phyloP scores from a whole-genome alignment of 2,113 vertebrate species.

The Percina caprodes region DNA sequence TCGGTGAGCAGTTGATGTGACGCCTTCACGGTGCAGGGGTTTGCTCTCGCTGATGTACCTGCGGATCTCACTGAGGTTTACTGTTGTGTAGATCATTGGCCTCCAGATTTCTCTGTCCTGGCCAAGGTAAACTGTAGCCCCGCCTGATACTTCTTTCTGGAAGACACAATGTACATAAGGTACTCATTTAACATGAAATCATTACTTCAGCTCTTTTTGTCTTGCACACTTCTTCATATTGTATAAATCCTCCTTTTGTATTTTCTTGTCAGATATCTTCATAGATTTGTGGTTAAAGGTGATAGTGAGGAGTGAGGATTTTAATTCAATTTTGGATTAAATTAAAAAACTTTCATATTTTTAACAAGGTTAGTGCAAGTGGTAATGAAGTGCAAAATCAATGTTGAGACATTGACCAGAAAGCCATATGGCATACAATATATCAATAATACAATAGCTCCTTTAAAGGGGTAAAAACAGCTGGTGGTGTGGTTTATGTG shows the following conservation, averaged over 20 bases:
- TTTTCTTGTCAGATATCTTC: not conserved
- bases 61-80: slow-evolving; percentile 75
- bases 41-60: slow-evolving; percentile 57
- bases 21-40: not conserved
- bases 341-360: slow-evolving; percentile 1
- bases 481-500: not conserved
- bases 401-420: slow-evolving; percentile 15
- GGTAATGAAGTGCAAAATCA: slow-evolving; percentile 40
- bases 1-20: not conserved
- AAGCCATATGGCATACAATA: not conserved
- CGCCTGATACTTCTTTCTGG: slow-evolving; percentile 68
- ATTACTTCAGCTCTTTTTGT: not conserved
- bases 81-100: slow-evolving; percentile 71
- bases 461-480: not conserved
- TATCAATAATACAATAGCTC: not conserved
- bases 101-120: slow-evolving; percentile 76
- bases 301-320: too few relatives aligned
- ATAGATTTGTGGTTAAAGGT: slow-evolving; percentile 13
- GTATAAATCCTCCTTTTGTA: slow-evolving; percentile 3
- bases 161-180: slow-evolving; percentile 5
- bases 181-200: not conserved
- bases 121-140: slow-evolving; percentile 72
- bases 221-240: not conserved
- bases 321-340: slow-evolving; percentile 12
- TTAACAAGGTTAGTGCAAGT: not conserved